Evolutionary conservation across 2,888 invertebrate species (phyloP), one percentile per base, ranked within the genome.

Genomic region (Heliconius cydno): DNA sequence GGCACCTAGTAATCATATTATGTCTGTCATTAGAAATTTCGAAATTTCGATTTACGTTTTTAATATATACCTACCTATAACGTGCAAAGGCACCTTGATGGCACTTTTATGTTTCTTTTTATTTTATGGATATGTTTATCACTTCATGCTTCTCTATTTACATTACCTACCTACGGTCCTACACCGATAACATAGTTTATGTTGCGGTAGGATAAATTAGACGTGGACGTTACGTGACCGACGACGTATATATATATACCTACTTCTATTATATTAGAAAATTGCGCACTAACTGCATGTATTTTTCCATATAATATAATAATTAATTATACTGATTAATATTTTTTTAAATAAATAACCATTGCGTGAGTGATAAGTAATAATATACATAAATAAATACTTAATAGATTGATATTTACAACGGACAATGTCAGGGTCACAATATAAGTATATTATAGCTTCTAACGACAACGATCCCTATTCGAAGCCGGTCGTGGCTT

Each of bases 71-170:
- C 80, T 86, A 81, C 12, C n/a, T 87, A 87, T 88, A 87, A 88
- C 87, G 86, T 87, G 84, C 88, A 91, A 91, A 89, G 92, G 88
- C 93, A 92, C 92, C 92, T 92, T 92, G 90, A 86, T 84, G 87
- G 87, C 52, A 57, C 87, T 89, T 89, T 90, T 88, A 38, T 74
- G n/a, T 79, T 83, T 83, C 34, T 4, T 57, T 72, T 78, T 81
- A 77, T 82, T 83, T 81, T 82, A 82, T 86, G 84, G n/a, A 41
- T 83, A 86, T 84, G 86, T 88, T 89, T 88, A 88, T 82, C 85
- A 84, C 78, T 84, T 84, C 85, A 85, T 88, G 67, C 86, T 87
- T 86, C 83, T 82, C 84, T 85, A 85, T 83, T 84, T 80, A 76
- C 68, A 79, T 77, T 78, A 78, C 30, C 73, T 77, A 34, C 9